A percentile compares a stretch with the other conserved stretches of the same genome.
These are phyloP conservation scores for Hedya salicella DNA, from an alignment of 2,888 invertebrate species.

Conservation along the genomic window DNA sequence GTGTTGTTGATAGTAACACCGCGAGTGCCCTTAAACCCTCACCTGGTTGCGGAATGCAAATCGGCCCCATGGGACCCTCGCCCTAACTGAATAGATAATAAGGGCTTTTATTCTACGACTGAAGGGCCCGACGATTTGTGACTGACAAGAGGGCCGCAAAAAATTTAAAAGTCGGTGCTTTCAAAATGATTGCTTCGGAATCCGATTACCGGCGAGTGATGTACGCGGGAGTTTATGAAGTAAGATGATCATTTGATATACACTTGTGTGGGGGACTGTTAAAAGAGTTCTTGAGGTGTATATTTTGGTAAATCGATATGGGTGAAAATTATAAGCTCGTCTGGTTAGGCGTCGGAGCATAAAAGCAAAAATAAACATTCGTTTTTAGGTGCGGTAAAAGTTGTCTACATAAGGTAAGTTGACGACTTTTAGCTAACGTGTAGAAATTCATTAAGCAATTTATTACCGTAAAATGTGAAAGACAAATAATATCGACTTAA, in stretches of 20 bases:
- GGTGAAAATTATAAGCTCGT: too few species aligned
- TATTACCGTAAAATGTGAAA: too few species aligned
- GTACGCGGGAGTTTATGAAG: constrained; percentile 1
- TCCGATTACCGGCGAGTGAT: constrained; percentile 7
- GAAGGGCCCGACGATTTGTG: constrained; percentile 56
- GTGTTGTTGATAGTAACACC: constrained; percentile 61
- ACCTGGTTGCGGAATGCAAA: constrained; percentile 73
- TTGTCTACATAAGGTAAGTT: too few species aligned
- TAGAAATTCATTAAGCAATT: too few species aligned
- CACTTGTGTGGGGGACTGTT: not conserved
- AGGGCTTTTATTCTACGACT: constrained; percentile 60
- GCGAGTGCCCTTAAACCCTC: constrained; percentile 63
- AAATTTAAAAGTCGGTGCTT: constrained; percentile 23
- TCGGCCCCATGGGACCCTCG: constrained; percentile 60
- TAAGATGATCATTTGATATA: not conserved
- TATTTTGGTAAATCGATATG: too few species aligned
- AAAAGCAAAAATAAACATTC: too few species aligned
- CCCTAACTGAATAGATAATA: constrained; percentile 60
- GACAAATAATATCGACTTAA: too few species aligned
- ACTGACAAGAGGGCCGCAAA: constrained; percentile 63
- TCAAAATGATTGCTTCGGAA: constrained; percentile 32
- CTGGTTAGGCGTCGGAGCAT: too few species aligned
- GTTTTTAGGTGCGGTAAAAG: too few species aligned
- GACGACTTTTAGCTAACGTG: too few species aligned
- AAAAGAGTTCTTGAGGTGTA: too few species aligned